Evolutionary conservation across 2,797 vertebrate genomes (phyloP).

Genomic region (Argyrosomus regius): DNA sequence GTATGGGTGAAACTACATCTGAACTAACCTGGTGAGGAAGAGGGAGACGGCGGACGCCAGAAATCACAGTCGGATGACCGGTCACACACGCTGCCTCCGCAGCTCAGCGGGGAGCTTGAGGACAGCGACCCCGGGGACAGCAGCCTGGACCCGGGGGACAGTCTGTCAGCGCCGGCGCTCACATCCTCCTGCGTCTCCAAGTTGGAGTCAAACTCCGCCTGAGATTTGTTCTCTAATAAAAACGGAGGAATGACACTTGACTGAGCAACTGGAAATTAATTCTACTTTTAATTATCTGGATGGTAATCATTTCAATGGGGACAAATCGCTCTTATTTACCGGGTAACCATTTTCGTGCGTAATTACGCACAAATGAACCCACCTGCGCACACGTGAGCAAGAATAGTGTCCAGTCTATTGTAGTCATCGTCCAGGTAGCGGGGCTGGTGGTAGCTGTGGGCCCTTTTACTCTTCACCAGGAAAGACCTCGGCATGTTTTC

Average conservation of each 20-base stretch:
- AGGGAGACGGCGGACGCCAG: slow-evolving; percentile 98
- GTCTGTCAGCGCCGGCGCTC: slow-evolving; percentile 55
- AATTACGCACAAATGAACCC: slow-evolving; percentile 73
- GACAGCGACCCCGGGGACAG: slow-evolving; percentile 74
- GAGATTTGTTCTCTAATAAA: slow-evolving; percentile 81
- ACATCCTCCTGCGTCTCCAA: slow-evolving; percentile 57
- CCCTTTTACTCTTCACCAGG: slow-evolving; percentile 97
- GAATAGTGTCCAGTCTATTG: slow-evolving; percentile 83
- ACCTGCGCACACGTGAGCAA: slow-evolving; percentile 92
- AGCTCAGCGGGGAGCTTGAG: slow-evolving; percentile 91
- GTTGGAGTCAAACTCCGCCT: slow-evolving; percentile 53
- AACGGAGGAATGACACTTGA: neutral
- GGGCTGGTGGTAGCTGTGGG: slow-evolving; percentile 97
- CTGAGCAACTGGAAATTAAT: neutral
- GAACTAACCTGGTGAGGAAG: slow-evolving; percentile 91
- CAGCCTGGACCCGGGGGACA: slow-evolving; percentile 83
- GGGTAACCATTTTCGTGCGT: slow-evolving; percentile 14
- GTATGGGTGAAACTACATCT: neutral
- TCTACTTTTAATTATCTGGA: neutral
- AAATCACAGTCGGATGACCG: slow-evolving; percentile 91
- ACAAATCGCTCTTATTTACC: neutral
- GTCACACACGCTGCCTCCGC: slow-evolving; percentile 88
- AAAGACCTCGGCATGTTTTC: slow-evolving; percentile 95
- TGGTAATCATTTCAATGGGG: neutral
- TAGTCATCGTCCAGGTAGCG: slow-evolving; percentile 89